These are phyloP conservation scores for Anthophora plumipes DNA, from an alignment of 2,888 invertebrate genomes.

Conservation along the genomic window DNA sequence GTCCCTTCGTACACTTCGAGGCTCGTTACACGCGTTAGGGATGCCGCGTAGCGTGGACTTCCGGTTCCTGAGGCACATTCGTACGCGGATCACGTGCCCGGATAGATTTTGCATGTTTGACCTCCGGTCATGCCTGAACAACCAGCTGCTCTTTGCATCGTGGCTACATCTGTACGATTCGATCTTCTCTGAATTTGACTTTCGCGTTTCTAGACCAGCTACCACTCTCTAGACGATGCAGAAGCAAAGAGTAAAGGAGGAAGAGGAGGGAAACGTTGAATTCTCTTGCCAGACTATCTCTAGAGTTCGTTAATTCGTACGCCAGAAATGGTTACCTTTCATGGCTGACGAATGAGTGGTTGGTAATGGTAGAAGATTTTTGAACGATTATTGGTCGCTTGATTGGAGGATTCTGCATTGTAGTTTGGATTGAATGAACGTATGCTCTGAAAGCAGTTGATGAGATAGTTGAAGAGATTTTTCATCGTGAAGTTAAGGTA, in stretches of 20 bases:
- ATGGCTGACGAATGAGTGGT: slow-evolving; percentile 11
- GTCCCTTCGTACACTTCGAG: slow-evolving; percentile 51
- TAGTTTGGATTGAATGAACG: background rate
- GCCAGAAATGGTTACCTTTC: background rate
- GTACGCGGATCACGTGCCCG: slow-evolving; percentile 73
- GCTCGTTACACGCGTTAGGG: slow-evolving; percentile 68
- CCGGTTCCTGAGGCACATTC: slow-evolving; percentile 58
- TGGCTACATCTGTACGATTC: slow-evolving; percentile 40
- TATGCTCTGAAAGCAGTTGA: background rate
- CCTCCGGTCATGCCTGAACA: slow-evolving; percentile 66
- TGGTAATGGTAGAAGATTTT: slow-evolving; percentile 9
- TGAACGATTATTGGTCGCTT: slow-evolving; percentile 3
- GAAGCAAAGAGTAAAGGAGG: background rate
- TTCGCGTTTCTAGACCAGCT: slow-evolving; percentile 11
- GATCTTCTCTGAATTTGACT: slow-evolving; percentile 22
- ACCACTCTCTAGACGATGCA: background rate
- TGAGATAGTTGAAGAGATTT: background rate
- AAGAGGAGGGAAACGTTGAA: background rate
- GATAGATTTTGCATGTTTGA: slow-evolving; percentile 81
- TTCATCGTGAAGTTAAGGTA: background rate
- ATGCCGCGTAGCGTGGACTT: slow-evolving; percentile 57
- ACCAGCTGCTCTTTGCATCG: slow-evolving; percentile 40
- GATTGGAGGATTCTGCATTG: slow-evolving; percentile 1
- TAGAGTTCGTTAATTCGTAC: background rate
- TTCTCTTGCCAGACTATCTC: background rate